These are phyloP conservation scores for Julus scanicus DNA, from an alignment of 2,888 invertebrate species.

Conservation along the genomic window DNA sequence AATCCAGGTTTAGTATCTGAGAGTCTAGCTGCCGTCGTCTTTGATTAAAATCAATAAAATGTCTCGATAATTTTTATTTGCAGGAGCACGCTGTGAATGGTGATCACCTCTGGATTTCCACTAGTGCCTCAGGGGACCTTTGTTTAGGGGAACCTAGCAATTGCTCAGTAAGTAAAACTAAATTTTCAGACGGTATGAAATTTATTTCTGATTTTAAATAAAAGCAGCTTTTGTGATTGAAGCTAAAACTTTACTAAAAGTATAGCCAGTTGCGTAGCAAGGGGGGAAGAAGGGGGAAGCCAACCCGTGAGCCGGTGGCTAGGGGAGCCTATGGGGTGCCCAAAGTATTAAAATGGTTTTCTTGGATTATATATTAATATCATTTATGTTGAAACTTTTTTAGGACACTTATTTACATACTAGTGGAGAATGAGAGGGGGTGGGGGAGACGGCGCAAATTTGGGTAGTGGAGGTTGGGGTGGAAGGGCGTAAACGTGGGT, in stretches of 20 bases:
- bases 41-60: constrained; percentile 44
- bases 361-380: no score
- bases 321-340: no score
- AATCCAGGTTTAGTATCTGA: constrained; percentile 47
- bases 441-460: no score
- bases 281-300: no score
- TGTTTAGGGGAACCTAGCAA: constrained; percentile 85
- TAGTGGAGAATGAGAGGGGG: no score
- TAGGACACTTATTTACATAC: no score
- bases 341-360: no score
- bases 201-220: not conserved
- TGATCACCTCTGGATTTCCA: constrained; percentile 93
- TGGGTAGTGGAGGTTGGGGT: no score
- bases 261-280: not conserved
- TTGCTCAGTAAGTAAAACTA: constrained; percentile 77
- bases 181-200: not conserved
- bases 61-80: constrained; percentile 32
- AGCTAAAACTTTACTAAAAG: not conserved
- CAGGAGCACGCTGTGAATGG: constrained; percentile 84
- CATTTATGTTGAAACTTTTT: no score
- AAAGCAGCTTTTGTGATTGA: no score
- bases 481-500: no score
- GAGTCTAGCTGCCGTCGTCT: not conserved
- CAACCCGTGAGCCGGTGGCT: no score
- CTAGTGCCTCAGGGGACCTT: constrained; percentile 91